Evolutionary conservation across 2,888 invertebrate genomes (phyloP).

Genomic region (Diaphora mendica): DNA sequence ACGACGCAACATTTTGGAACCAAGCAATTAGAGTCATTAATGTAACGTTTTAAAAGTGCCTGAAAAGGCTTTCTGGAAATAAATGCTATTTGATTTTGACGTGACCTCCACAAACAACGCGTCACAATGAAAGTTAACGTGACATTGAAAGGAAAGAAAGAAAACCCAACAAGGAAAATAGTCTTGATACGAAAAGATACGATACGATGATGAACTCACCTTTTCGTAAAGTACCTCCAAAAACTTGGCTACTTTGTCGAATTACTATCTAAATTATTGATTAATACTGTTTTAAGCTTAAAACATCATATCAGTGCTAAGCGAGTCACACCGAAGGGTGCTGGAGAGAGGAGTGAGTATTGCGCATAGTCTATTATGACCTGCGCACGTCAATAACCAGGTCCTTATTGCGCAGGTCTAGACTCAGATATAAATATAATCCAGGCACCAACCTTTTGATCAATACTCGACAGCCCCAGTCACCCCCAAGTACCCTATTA

Average conservation of each 20-base stretch:
- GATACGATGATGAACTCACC: background rate
- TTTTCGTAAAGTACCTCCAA: background rate
- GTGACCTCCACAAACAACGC: background rate
- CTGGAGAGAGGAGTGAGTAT: constrained; percentile 22
- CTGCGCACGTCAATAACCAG: constrained; percentile 42
- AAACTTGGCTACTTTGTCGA: background rate
- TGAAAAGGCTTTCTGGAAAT: too few relatives aligned
- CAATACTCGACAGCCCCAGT: background rate
- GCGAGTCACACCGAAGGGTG: constrained; percentile 1
- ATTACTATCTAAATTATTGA: background rate
- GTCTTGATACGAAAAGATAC: background rate
- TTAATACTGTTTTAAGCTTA: background rate
- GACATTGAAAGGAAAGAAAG: background rate
- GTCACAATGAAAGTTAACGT: background rate
- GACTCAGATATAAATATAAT: constrained; percentile 40
- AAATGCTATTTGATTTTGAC: too few relatives aligned
- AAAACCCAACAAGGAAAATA: background rate
- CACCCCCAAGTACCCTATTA: background rate
- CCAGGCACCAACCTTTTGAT: constrained; percentile 26
- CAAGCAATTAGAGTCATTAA: too few relatives aligned
- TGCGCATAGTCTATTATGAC: constrained; percentile 36
- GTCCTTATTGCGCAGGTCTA: constrained; percentile 45
- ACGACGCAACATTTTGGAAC: background rate
- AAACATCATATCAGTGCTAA: background rate
- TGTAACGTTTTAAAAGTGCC: too few relatives aligned